Evolutionary conservation across 2,888 invertebrate species (phyloP).

Genomic region (Ophion obscuratus): DNA sequence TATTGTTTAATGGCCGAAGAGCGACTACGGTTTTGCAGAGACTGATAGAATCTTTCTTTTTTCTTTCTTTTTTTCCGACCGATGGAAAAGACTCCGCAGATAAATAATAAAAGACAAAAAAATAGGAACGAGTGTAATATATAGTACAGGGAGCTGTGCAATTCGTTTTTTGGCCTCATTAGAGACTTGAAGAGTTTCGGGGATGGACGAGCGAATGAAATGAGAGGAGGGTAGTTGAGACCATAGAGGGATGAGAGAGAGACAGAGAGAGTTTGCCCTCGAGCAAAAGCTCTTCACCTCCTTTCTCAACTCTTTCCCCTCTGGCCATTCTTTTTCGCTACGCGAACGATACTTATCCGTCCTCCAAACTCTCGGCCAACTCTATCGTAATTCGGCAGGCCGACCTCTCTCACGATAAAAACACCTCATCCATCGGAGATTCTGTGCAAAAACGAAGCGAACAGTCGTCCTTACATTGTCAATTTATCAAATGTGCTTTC

Average conservation of each 20-base stretch:
- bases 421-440: slow-evolving; percentile 3
- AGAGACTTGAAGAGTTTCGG: slow-evolving; percentile 60
- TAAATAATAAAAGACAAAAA: slow-evolving; percentile 19
- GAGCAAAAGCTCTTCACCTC: slow-evolving; percentile 51
- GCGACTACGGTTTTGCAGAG: slow-evolving; percentile 30
- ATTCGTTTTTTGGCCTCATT: slow-evolving; percentile 65
- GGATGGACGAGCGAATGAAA: slow-evolving; percentile 56
- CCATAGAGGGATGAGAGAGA: slow-evolving; percentile 45
- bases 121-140: slow-evolving; percentile 5
- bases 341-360: slow-evolving; percentile 34
- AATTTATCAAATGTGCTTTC: too few species aligned
- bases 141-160: slow-evolving; percentile 27
- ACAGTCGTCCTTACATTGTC: too few species aligned
- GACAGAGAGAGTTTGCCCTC: slow-evolving; percentile 54
- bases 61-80: slow-evolving; percentile 6
- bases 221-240: slow-evolving; percentile 49
- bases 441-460: not conserved
- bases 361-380: slow-evolving; percentile 49
- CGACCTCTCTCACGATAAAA: not conserved
- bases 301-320: slow-evolving; percentile 35
- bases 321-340: not conserved
- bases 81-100: slow-evolving; percentile 12
- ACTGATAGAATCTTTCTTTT: slow-evolving; percentile 39
- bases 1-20: slow-evolving; percentile 57
- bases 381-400: slow-evolving; percentile 35